These are phyloP conservation scores for Trachymyrmex cornetzi DNA, from an alignment of 1,140 invertebrate species.

Conservation along the genomic window DNA sequence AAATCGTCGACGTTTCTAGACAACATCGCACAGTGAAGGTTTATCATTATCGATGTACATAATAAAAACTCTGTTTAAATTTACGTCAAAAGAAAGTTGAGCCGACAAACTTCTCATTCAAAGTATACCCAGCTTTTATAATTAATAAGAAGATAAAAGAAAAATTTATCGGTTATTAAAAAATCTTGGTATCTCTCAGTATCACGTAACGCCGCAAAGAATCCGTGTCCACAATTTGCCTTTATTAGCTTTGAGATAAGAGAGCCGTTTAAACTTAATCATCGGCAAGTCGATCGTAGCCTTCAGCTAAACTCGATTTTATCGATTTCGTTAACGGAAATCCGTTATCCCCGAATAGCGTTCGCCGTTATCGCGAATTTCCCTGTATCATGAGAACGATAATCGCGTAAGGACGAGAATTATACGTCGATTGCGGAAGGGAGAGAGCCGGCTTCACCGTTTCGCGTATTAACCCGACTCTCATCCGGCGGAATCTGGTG, in stretches of 20 bases:
- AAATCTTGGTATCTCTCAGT: background rate
- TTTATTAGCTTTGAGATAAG: background rate
- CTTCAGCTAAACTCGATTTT: background rate
- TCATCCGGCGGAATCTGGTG: constrained; percentile 49
- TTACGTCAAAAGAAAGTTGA: background rate
- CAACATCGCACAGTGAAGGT: background rate
- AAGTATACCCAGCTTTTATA: background rate
- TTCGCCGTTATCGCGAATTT: background rate
- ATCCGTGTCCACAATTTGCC: background rate
- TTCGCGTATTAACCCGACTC: constrained; percentile 39
- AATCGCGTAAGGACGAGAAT: constrained; percentile 21
- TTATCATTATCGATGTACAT: background rate
- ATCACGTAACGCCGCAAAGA: background rate
- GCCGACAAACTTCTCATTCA: background rate
- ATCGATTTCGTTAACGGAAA: background rate
- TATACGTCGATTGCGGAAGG: background rate
- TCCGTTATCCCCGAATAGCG: background rate
- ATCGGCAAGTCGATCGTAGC: background rate
- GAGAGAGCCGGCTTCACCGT: background rate
- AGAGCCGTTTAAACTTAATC: background rate
- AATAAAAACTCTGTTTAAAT: constrained; percentile 17
- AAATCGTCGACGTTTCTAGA: background rate
- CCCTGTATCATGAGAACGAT: background rate
- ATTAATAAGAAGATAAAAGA: background rate
- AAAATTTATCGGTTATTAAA: background rate